Conservation (phyloP, 1,140 invertebrate species). For the Chionoecetes opilio region DNA sequence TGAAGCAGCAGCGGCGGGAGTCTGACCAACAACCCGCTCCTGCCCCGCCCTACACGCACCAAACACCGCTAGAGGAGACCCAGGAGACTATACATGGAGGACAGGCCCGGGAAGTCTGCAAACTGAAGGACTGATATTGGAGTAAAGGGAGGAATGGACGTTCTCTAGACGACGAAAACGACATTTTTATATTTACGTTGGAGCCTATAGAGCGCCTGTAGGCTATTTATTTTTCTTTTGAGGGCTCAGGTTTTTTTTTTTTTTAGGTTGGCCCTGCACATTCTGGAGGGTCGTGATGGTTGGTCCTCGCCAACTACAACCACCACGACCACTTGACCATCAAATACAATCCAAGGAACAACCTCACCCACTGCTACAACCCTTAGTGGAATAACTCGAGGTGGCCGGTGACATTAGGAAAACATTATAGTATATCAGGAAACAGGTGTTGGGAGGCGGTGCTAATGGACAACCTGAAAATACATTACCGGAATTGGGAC, state of each 20-base stretch:
- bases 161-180: too few species aligned
- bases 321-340: background rate
- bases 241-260: too few species aligned
- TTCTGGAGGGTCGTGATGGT: too few species aligned
- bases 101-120: too few species aligned
- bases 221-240: too few species aligned
- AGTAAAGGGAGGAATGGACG: too few species aligned
- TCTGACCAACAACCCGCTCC: background rate
- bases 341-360: background rate
- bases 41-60: background rate
- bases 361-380: background rate
- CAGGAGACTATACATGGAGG: too few species aligned
- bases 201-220: too few species aligned
- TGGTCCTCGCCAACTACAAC: background rate
- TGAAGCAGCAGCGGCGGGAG: background rate
- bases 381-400: background rate
- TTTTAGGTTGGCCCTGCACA: too few species aligned
- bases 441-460: background rate
- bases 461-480: background rate
- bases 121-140: too few species aligned
- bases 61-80: background rate
- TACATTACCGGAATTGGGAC: background rate
- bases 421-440: background rate
- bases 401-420: background rate
- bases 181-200: too few species aligned